Base-by-base conservation (phyloP, 2,888 invertebrate genomes). In the Leptopterna dolabrata region DNA sequence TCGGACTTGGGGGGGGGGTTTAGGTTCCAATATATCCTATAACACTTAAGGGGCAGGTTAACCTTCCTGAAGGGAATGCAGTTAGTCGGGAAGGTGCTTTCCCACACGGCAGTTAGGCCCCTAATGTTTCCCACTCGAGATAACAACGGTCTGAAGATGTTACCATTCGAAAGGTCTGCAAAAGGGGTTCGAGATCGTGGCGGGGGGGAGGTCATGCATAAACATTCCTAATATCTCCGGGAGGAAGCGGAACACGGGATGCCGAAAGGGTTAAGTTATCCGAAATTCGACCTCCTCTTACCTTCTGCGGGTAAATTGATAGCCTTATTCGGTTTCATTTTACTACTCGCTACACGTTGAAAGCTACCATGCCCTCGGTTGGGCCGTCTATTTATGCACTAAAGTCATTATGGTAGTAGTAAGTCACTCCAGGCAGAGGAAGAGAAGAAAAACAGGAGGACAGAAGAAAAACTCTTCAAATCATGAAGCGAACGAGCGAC, bases 121-220 rank as follows among this genome's bases (percentile, higher is more conserved):
- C 71, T 71, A 71, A 71, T 71, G 71, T 71, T 71, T 71, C n/a
- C 71, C 71, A 71, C 71, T 71, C 36, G 30, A 71, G 71, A 71
- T 71, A 71, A 71, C 71, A 71, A 29, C 71, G 30, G 71, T 71
- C 36, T 71, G 71, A 36, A 71, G 36, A 30, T 71, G 71, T 71
- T 71, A 29, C 71, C 71, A 30, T 71, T 71, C 71, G 29, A n/a
- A 29, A 36, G 71, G 71, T 71, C 6, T 63, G 4, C 7, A 9
- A 43, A 43, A n/a, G n/a, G n/a, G n/a, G n/a, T n/a, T n/a, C n/a
- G 43, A 11, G 7, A 43, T 6, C 43, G 43, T 9, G 11, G 43
- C 29, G 71, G 30, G 29, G 29, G n/a, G 71, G n/a, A 29, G 71
- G 71, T 71, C 71, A 71, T 71, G 71, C 71, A 71, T 71, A 71